Evolutionary conservation across 1,140 invertebrate species (phyloP), one percentile per base, ranked within the genome.

Genomic region (Drosophila setifemur): DNA sequence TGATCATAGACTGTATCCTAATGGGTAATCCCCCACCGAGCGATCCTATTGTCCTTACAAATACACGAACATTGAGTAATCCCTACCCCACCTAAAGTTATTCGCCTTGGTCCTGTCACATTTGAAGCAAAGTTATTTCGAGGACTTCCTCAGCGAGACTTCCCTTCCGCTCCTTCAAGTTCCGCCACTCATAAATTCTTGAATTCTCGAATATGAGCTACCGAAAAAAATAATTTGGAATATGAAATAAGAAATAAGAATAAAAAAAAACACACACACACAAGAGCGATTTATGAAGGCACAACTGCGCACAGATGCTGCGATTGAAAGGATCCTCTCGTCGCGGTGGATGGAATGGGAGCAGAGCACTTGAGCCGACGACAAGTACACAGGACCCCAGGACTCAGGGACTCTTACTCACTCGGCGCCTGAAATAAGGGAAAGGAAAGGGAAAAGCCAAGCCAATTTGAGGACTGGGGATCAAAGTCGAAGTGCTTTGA

Each of bases 221-320:
- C 49, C 25, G 23, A 31, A 11, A 47, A 23, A 55, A 39, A 48
- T 48, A 31, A 55, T 16, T 5, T 7, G 5, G 18, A 53, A 52
- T 16, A 14, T 14, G 12, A 12, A 68, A 42, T 19, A 7, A 52
- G 63, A 52, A 35, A 35, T 12, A 23, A 12, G 9, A 18, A 47
- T 12, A 26, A 8, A 8, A 3, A 33, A 14, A 35, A 42, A 35
- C 42, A 33, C 7, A 16, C 9, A 44, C 25, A 49, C 40, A 53
- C 23, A 47, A 52, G 44, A 31, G 43, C 44, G 64, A 85, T 85
- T 85, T 85, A 85, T 85, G 81, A 68, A 45, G 53, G 66, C 72
- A 73, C 81, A 86, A 81, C 75, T 86, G 81, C 45, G 54, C 82
- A 67, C 72, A 86, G 82, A 86, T 86, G 81, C 42, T 25, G 37